Conservation (phyloP, 2,113 vertebrate genomes). For the Paraplagusia blochii region DNA sequence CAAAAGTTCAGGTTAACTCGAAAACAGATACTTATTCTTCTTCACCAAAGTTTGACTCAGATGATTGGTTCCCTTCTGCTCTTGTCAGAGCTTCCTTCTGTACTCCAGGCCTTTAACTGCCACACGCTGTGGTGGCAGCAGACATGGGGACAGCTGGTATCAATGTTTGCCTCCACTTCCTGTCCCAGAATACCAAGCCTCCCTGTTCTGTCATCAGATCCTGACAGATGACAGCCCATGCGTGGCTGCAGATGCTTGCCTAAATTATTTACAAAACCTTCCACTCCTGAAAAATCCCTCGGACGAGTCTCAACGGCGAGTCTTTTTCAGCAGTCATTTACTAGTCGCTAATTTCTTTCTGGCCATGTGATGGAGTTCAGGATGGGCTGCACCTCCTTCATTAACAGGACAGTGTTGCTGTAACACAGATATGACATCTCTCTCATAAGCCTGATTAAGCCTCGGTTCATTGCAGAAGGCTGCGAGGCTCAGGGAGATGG, state of each 20-base stretch:
- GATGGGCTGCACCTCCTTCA: constrained; percentile 54
- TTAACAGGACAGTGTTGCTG: constrained; percentile 60
- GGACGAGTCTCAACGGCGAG: constrained; percentile 34
- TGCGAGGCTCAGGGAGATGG: constrained; percentile 68
- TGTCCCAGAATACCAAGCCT: constrained; percentile 49
- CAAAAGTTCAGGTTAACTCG: constrained; percentile 23
- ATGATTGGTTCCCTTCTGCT: constrained; percentile 44
- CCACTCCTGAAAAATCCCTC: constrained; percentile 48
- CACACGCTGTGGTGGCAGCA: constrained; percentile 46
- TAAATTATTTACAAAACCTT: constrained; percentile 71
- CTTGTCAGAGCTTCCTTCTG: constrained; percentile 49
- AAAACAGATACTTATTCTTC: constrained; percentile 46
- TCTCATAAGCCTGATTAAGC: constrained; percentile 72
- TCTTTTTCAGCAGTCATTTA: not conserved
- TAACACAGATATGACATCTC: constrained; percentile 69
- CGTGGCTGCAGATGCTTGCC: constrained; percentile 62
- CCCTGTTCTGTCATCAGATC: constrained; percentile 47
- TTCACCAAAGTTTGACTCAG: constrained; percentile 25
- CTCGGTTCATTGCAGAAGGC: constrained; percentile 59
- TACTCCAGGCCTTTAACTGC: constrained; percentile 39
- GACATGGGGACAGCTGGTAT: constrained; percentile 68
- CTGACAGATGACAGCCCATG: constrained; percentile 70
- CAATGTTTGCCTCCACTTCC: constrained; percentile 45
- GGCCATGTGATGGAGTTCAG: constrained; percentile 18
- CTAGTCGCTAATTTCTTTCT: not conserved